Evolutionary conservation across 2,797 vertebrate genomes (phyloP), one percentile per base, ranked within the genome.

Genomic region (Cercopithecus hamlyni): DNA sequence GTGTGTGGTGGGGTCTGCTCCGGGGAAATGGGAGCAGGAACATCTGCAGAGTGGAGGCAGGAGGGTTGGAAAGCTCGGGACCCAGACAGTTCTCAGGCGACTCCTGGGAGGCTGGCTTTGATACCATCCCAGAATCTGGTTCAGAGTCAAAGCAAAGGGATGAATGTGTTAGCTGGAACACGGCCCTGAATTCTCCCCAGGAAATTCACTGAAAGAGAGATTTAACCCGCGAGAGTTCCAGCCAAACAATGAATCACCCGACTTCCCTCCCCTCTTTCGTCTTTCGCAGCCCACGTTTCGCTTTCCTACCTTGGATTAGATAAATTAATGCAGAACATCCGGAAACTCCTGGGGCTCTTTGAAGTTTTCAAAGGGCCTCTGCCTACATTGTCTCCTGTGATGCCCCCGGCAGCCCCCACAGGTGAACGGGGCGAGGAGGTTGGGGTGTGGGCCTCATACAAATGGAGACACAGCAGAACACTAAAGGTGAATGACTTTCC

Each of bases 131-230:
- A 90, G 85, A 93, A 79, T 84, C 20, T 52, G 84, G 86, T 87
- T 75, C 93, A 81, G 52, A 52, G 81, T 58, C 76, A 90, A 93
- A 95, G 86, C 76, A 70, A 93, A 94, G 27, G 27, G 88, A 84
- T 90, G 61, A 77, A 84, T 95, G 87, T 92, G 88, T 94, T 70
- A 64, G 55, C 22, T 45, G 89, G 88, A 84, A 90, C 0, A 8
- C 11, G 39, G 88, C 48, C 89, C 73, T 48, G 64, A 82, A 45
- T 58, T 92, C 81, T 92, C 92, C 88, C 81, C 76, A 80, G 97
- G 93, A 92, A 87, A 83, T 48, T 50, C 76, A n/a, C 85, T 48
- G 92, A 75, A 79, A 84, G 41, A 87, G 48, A 83, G 84, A 72
- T 15, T 75, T 89, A 79, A 73, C 52, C 84, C 20, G 33, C 11